Conservation (phyloP, 2,888 invertebrate genomes). For the Mimachlamys varia region DNA sequence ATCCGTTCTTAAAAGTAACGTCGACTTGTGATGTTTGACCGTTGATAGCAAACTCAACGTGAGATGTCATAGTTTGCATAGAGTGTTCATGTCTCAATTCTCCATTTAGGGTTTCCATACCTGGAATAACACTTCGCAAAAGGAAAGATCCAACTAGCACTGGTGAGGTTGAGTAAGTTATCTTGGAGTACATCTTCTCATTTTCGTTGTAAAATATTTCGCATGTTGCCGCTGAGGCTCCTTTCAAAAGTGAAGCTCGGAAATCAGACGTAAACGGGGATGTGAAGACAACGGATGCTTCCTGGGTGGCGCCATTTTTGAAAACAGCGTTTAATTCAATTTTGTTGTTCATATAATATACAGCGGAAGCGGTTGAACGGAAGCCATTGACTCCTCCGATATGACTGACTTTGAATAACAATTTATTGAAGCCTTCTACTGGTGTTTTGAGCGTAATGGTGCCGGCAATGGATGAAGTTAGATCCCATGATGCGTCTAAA, state of each 20-base stretch:
- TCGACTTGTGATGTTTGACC: conserved; percentile 32
- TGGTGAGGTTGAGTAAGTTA: not conserved
- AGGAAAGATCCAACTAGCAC: not conserved
- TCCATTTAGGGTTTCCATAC: not conserved
- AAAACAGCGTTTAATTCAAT: conserved; percentile 24
- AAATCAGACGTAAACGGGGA: conserved; percentile 39
- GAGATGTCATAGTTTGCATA: not conserved
- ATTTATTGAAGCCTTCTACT: not conserved
- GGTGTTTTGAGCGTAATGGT: conserved; percentile 39
- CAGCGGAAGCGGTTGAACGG: not conserved
- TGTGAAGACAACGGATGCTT: not conserved
- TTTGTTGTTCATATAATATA: conserved; percentile 14
- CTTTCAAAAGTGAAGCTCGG: not conserved
- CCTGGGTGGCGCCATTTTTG: not conserved
- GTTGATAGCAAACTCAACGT: not conserved
- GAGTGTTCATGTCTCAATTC: not conserved
- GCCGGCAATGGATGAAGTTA: not conserved
- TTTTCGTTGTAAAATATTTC: not conserved
- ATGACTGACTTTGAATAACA: not conserved
- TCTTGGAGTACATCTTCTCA: not conserved
- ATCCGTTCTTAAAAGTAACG: not conserved
- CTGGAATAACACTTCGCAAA: conserved; percentile 15
- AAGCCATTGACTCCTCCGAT: conserved; percentile 17
- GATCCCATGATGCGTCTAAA: conserved; percentile 22
- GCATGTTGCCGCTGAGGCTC: not conserved